Conservation (phyloP, 2,113 vertebrate genomes). For the Gobio gobio region DNA sequence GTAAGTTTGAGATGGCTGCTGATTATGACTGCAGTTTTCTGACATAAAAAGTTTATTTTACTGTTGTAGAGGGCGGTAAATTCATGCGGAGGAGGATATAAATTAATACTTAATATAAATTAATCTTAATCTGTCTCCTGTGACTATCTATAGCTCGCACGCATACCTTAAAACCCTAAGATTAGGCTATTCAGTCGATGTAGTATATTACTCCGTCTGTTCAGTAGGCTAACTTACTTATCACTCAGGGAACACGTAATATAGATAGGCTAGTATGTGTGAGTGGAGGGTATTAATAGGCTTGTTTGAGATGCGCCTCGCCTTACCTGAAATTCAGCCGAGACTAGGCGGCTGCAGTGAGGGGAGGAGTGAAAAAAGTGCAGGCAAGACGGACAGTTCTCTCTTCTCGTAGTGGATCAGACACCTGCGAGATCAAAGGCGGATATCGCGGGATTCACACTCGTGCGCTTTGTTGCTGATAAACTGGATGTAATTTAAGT, state of each 20-base stretch:
- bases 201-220: background rate
- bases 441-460: no score
- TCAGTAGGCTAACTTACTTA: background rate
- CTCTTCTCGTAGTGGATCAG: no score
- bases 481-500: no score
- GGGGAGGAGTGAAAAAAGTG: no score
- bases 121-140: conserved; percentile 62
- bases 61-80: conserved; percentile 5
- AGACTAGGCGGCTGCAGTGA: no score
- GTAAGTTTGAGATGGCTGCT: conserved; percentile 19
- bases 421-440: no score
- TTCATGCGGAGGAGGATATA: conserved; percentile 42
- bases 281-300: background rate
- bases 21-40: background rate
- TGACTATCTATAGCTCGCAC: conserved; percentile 56
- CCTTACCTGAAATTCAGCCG: no score
- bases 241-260: background rate
- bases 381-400: no score
- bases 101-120: conserved; percentile 42
- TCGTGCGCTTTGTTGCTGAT: no score
- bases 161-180: conserved; percentile 53
- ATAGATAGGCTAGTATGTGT: no score
- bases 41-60: background rate
- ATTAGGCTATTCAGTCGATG: no score
- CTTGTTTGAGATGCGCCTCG: no score